Conservation (phyloP, 1,140 invertebrate genomes). For the Drosophila grimshawi region DNA sequence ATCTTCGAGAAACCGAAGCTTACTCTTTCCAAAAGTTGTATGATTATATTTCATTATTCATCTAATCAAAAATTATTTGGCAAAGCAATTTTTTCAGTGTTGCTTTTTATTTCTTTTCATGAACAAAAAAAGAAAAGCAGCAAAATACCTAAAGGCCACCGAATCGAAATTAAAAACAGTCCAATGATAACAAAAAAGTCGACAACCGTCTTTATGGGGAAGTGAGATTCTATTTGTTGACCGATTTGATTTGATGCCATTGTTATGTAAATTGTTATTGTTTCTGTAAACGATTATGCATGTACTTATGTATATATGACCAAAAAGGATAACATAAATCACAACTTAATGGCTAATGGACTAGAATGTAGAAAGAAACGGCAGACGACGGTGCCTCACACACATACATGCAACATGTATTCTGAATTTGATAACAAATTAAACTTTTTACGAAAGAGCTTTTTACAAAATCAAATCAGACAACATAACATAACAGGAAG, state of each 20-base stretch:
- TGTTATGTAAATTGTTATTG: not conserved
- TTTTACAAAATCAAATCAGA: constrained; percentile 3
- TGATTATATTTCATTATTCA: constrained; percentile 1
- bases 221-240: not conserved
- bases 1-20: constrained; percentile 30
- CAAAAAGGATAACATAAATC: not conserved
- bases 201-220: not conserved
- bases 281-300: not conserved
- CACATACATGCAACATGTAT: constrained; percentile 43
- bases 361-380: not conserved
- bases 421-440: constrained; percentile 26
- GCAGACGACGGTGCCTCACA: constrained; percentile 7
- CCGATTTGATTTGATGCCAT: not conserved
- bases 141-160: not conserved
- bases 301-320: not conserved
- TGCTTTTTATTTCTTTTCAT: not conserved
- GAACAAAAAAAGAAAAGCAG: no score
- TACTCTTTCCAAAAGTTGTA: constrained; percentile 44
- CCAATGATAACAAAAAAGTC: not conserved
- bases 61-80: not conserved
- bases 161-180: not conserved
- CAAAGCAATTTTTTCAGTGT: not conserved
- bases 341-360: not conserved
- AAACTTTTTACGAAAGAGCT: constrained; percentile 12
- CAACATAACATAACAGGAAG: not conserved